Percentiles rank a stretch among this genome's conserved stretches.
These are phyloP conservation scores for Eudyptes chrysolophus DNA, from an alignment of 2,113 vertebrate genomes.

Conservation along the genomic window DNA sequence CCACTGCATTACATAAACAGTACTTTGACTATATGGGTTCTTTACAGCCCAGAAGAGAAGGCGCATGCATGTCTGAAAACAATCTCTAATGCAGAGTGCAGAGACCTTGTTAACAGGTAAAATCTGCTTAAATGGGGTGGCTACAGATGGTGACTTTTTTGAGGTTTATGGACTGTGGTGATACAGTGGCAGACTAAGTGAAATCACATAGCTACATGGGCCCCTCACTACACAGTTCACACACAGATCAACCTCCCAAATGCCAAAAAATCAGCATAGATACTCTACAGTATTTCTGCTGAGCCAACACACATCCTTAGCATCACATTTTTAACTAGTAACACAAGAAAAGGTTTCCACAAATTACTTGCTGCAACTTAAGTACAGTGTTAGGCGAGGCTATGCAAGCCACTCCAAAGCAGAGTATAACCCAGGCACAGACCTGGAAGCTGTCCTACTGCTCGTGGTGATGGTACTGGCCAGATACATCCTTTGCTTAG, in stretches of 20 bases:
- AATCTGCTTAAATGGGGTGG: neutral
- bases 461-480: fast-evolving
- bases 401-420: neutral
- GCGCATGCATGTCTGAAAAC: fast-evolving
- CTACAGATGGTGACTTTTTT: neutral
- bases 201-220: fast-evolving
- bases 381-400: neutral
- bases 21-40: neutral
- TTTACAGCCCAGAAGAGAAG: neutral
- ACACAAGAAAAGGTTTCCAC: neutral
- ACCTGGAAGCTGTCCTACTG: neutral
- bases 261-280: neutral
- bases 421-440: neutral
- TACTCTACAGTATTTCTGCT: neutral
- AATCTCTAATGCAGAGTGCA: neutral
- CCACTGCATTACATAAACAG: neutral
- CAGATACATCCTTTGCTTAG: neutral
- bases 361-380: neutral
- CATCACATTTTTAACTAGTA: neutral
- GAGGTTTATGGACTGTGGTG: neutral
- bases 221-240: neutral
- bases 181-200: neutral
- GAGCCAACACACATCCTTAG: neutral
- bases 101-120: neutral
- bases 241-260: neutral